Evolutionary conservation across 2,113 vertebrate species (phyloP).

Genomic region (Coryphaenoides rupestris): DNA sequence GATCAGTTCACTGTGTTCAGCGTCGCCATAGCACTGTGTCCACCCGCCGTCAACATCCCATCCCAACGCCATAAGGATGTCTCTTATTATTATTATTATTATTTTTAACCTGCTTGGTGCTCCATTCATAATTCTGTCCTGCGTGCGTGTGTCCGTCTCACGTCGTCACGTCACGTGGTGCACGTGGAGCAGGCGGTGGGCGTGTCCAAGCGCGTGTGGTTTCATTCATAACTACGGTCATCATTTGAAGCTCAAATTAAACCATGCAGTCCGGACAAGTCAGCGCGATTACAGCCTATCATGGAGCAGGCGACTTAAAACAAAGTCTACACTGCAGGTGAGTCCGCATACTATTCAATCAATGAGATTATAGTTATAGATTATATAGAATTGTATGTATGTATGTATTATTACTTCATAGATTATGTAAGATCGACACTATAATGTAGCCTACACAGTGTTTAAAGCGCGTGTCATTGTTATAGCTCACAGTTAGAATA

Average conservation of each 20-base stretch:
- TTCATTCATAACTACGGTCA: slow-evolving; percentile 80
- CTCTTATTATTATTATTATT: no score
- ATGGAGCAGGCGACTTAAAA: slow-evolving; percentile 52
- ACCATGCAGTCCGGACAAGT: slow-evolving; percentile 58
- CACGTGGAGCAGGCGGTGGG: slow-evolving; percentile 66
- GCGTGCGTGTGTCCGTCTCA: slow-evolving; percentile 24
- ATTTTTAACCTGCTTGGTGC: background rate
- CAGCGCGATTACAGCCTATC: slow-evolving; percentile 35
- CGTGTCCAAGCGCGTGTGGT: slow-evolving; percentile 66
- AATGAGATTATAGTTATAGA: background rate
- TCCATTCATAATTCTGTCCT: slow-evolving; percentile 6
- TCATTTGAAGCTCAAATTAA: slow-evolving; percentile 65
- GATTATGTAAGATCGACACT: slow-evolving; percentile 37
- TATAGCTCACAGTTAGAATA: background rate
- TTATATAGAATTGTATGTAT: background rate
- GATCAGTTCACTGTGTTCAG: background rate
- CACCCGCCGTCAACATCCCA: background rate
- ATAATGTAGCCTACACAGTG: background rate
- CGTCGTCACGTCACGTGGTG: slow-evolving; percentile 60
- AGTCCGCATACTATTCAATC: slow-evolving; percentile 39
- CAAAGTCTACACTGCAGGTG: slow-evolving; percentile 59
- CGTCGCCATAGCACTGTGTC: background rate
- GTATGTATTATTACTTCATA: slow-evolving; percentile 32
- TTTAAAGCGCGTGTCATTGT: background rate
- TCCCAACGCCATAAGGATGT: slow-evolving; percentile 11